Percentiles rank a stretch among this genome's conserved stretches.
These are phyloP conservation scores for Ceyx melanurus DNA, from an alignment of 2,113 vertebrate species.

Conservation along the genomic window DNA sequence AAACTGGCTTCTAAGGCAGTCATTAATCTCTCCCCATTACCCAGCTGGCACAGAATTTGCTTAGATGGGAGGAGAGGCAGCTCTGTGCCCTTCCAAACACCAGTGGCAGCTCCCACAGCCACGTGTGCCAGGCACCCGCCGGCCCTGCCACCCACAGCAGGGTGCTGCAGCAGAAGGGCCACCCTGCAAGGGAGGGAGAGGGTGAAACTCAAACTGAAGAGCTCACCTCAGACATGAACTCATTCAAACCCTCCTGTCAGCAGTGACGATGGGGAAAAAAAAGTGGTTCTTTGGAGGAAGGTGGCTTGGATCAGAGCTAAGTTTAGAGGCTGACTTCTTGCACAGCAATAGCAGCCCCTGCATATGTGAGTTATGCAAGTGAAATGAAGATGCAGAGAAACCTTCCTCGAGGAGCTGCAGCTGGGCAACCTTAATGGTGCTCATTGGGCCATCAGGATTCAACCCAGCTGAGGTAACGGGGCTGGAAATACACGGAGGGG, in stretches of 20 bases:
- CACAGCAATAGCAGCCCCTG: background rate
- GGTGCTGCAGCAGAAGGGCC: background rate
- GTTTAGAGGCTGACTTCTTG: conserved; percentile 35
- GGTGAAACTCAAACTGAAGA: background rate
- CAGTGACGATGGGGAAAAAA: background rate
- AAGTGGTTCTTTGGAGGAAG: background rate
- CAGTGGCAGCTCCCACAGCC: background rate
- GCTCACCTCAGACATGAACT: background rate
- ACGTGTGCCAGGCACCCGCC: rapidly evolving
- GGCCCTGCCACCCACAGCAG: rapidly evolving
- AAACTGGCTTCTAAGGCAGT: conserved; percentile 50
- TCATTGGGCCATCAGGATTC: background rate
- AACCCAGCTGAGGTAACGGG: background rate
- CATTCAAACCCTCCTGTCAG: background rate
- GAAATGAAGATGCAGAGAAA: conserved; percentile 10
- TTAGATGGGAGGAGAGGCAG: background rate
- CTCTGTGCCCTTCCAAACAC: background rate
- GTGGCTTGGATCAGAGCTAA: background rate
- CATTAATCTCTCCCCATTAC: conserved; percentile 38
- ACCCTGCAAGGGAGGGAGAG: rapidly evolving
- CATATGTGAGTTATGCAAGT: background rate
- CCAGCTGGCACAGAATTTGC: conserved; percentile 38
- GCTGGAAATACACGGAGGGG: background rate
- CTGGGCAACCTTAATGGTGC: background rate
- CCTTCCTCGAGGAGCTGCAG: background rate